A percentile compares a stretch with the other conserved stretches of the same genome.
These are phyloP conservation scores for Melanargia galathea DNA, from an alignment of 2,888 invertebrate species.

Conservation along the genomic window DNA sequence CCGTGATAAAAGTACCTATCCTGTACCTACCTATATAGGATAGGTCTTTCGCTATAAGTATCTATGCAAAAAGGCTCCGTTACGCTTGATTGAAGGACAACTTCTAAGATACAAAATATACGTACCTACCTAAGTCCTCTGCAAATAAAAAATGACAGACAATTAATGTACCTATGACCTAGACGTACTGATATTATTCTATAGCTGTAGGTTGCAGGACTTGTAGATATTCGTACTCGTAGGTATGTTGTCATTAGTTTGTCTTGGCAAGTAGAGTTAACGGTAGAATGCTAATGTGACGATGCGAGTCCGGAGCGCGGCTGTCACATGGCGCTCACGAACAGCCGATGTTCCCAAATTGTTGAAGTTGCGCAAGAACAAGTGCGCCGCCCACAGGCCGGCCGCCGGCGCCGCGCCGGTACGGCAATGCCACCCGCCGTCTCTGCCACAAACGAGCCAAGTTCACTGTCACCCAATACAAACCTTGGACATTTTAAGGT, in stretches of 20 bases:
- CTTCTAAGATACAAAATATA: too few relatives aligned
- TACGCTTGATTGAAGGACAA: too few relatives aligned
- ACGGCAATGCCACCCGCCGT: slow-evolving; percentile 43
- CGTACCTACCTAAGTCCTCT: too few relatives aligned
- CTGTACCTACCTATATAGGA: too few relatives aligned
- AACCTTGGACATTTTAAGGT: slow-evolving; percentile 10
- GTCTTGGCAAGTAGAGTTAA: slow-evolving; percentile 68
- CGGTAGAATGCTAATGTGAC: slow-evolving; percentile 77
- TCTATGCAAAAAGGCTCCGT: too few relatives aligned
- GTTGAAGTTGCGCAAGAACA: slow-evolving; percentile 74
- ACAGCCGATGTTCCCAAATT: slow-evolving; percentile 62
- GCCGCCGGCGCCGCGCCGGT: slow-evolving; percentile 38
- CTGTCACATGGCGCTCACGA: slow-evolving; percentile 56
- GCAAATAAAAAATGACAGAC: slow-evolving; percentile 4
- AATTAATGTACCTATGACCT: too few relatives aligned
- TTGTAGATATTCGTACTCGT: too few relatives aligned
- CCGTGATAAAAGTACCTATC: too few relatives aligned
- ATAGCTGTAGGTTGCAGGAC: too few relatives aligned
- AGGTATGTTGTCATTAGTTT: slow-evolving; percentile 57
- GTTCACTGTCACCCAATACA: slow-evolving; percentile 69
- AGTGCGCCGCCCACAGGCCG: slow-evolving; percentile 64
- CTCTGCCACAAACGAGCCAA: slow-evolving; percentile 58
- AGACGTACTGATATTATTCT: too few relatives aligned
- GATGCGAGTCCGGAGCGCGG: slow-evolving; percentile 54
- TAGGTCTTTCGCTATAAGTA: too few relatives aligned